Evolutionary conservation across 2,888 invertebrate genomes (phyloP), one percentile per base, ranked within the genome.

Genomic region (Parascotia fuliginaria): DNA sequence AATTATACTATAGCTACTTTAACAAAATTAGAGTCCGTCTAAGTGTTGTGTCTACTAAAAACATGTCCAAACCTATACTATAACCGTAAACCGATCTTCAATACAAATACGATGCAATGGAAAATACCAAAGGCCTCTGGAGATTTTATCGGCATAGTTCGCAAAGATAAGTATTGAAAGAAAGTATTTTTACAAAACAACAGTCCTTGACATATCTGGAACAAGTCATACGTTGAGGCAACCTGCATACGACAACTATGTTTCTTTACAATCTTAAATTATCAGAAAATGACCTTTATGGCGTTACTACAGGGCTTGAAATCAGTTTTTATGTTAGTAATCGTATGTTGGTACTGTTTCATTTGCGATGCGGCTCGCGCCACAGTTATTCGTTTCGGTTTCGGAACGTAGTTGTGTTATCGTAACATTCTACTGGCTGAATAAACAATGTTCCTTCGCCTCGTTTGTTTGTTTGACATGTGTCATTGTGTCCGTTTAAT

Each of bases 161-260:
- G 36, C 36, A 60, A 62, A 70, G 62, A 72, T 73, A 73, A 68
- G 73, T 72, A 79, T 73, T 69, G 76, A 79, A 86, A 83, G 82
- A 84, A 86, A 83, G 82, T 78, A 72, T 75, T 77, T 82, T 83
- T 83, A 77, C 81, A 76, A 83, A 80, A 80, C 72, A 75, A 68
- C 67, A 69, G 84, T 86, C 89, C 89, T 89, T 89, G 89, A 89
- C 86, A 85, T 76, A 87, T 82, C 85, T 87, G 79, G 83, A 81
- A 78, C 84, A 63, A 70, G 73, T 72, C 75, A 73, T 67, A 73
- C 66, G 65, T 70, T 82, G 81, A 75, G 74, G 81, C 77, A 85
- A 86, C 71, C 33, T 57, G 72, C 70, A 68, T 65, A 66, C 61
- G 65, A 60, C 50, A 38, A 51, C 56, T 60, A 47, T 65, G 52